Evolutionary conservation across 2,113 vertebrate species (phyloP).

Genomic region (Hippocampus abdominalis): DNA sequence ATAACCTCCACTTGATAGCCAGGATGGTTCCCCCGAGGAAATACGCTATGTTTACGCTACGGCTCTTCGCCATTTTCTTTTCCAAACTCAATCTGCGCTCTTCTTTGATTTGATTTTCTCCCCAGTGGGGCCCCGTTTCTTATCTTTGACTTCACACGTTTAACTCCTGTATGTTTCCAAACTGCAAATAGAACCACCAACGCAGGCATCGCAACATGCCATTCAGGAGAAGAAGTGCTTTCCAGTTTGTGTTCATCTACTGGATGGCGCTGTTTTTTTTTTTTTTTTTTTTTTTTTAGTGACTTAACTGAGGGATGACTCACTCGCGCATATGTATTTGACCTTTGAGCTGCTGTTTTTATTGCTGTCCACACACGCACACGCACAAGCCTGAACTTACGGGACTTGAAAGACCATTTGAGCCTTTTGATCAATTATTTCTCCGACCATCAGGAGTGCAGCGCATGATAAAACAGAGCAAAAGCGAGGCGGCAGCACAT

Average conservation of each 20-base stretch:
- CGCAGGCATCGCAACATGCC: constrained; percentile 46
- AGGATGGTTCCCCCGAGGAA: constrained; percentile 37
- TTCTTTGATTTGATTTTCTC: constrained; percentile 12
- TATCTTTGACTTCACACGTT: constrained; percentile 17
- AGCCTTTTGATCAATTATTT: constrained; percentile 10
- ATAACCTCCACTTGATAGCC: constrained; percentile 65
- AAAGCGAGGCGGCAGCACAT: not conserved
- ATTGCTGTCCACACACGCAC: not conserved
- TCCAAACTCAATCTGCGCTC: constrained; percentile 22
- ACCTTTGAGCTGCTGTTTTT: constrained; percentile 23
- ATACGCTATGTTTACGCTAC: constrained; percentile 13
- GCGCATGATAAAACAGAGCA: not conserved
- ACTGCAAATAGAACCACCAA: constrained; percentile 42
- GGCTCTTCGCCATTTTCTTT: constrained; percentile 30
- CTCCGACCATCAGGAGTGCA: not conserved
- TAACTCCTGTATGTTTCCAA: constrained; percentile 40
- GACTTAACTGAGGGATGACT: constrained; percentile 18
- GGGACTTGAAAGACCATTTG: constrained; percentile 9
- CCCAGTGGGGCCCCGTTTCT: not conserved
- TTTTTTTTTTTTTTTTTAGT: not conserved
- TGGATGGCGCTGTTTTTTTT: constrained; percentile 35
- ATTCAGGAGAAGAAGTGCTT: constrained; percentile 1
- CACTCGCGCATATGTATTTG: not conserved
- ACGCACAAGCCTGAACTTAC: not conserved
- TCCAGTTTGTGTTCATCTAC: constrained; percentile 15